Base-by-base conservation (phyloP, 2,797 vertebrate genomes). In the Clarias pachynema region DNA sequence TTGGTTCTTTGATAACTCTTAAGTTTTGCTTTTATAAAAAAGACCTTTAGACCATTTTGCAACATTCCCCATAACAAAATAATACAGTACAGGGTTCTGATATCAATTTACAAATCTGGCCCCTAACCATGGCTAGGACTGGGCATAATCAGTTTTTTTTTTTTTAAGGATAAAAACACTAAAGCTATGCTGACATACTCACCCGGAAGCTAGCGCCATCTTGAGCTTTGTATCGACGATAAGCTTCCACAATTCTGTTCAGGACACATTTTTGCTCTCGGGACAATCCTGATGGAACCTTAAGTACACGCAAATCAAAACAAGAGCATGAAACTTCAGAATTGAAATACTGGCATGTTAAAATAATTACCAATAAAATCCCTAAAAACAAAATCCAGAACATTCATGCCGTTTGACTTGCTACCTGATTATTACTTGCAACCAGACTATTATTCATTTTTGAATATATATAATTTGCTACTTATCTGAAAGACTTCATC, bases 231-330 rank as follows among this genome's bases (percentile, higher is more conserved):
- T 95, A 96, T 87, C 95, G 95, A 63, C 95, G 95, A 90, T 98
- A 96, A 82, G 97, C 96, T 88, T 96, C 94, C 89, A 97, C 96
- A 91, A 97, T 96, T 90, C 95, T 94, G 88, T 97, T 96, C 90
- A 99, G 95, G 0, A 97, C 90, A 84, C 95, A 94, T 89, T 95
- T 95, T 92, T 99, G 97, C 75, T 96, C 96, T 89, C 92, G 91
- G 70, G 95, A 97, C 63, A 98, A 89, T 89, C 94, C 79, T 60
- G 92, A 93, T 62, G 79, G 79, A 20, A 88, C 89, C 94, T 95
- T 89, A 82, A 77, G 63, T 31, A 77, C 56, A 87, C 22, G 18
- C 26, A 31, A 69, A 82, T 57, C 31, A 15, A 18, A 59, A 18
- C 34, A 80, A 26, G 24, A 22, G 16, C 73, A 57, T 57, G 34